phyloP scores from a whole-genome alignment of 92 coral and sea anemone species.

The Hydrozoanthus gracilis region DNA sequence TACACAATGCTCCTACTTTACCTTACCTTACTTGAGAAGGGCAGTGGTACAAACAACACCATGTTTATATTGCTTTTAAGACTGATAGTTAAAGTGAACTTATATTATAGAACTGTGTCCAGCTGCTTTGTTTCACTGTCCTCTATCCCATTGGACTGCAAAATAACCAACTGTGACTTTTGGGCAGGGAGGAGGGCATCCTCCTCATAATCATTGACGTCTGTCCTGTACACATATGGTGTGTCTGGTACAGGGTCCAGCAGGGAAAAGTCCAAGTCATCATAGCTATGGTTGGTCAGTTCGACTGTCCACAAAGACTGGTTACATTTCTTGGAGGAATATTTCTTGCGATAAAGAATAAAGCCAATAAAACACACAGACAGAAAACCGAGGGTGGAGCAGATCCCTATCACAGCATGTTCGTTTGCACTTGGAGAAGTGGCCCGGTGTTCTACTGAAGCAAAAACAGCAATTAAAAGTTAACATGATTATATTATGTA shows the following conservation, averaged over 20 bases:
- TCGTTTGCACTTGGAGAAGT: slow-evolving; percentile 55
- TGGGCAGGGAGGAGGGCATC: slow-evolving; percentile 77
- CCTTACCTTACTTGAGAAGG: too few species aligned
- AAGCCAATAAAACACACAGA: slow-evolving; percentile 56
- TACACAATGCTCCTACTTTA: too few species aligned
- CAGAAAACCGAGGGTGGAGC: slow-evolving; percentile 58
- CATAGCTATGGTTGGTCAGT: slow-evolving; percentile 80
- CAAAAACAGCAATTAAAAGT: not conserved
- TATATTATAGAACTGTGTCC: slow-evolving; percentile 27
- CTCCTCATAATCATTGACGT: slow-evolving; percentile 76
- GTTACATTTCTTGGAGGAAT: slow-evolving; percentile 46
- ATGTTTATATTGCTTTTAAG: too few species aligned
- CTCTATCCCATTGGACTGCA: slow-evolving; percentile 48
- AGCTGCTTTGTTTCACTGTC: slow-evolving; percentile 4
- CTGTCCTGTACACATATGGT: slow-evolving; percentile 84
- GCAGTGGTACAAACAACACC: too few species aligned
- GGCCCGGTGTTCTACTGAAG: slow-evolving; percentile 30
- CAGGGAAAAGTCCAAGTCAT: slow-evolving; percentile 86
- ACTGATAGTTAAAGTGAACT: too few species aligned
- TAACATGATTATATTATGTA: not conserved
- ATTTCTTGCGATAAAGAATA: slow-evolving; percentile 59
- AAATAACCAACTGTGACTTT: slow-evolving; percentile 67
- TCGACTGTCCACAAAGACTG: slow-evolving; percentile 81
- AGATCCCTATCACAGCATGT: slow-evolving; percentile 66
- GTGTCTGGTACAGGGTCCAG: slow-evolving; percentile 82